Conservation (phyloP, 2,888 invertebrate genomes). For the Ceraclea dissimilis region DNA sequence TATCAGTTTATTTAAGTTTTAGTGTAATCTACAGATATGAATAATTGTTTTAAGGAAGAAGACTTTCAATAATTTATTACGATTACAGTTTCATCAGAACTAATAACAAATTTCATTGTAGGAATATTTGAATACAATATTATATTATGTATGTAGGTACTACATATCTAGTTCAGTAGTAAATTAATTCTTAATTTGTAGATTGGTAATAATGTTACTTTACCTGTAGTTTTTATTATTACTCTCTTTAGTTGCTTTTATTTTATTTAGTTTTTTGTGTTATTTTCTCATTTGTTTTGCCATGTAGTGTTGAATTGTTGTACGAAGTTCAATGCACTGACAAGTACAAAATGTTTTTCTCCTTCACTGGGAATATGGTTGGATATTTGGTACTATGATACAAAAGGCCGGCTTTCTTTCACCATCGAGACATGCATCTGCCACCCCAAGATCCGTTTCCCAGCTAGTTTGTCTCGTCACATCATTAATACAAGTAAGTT, state of each 20-base stretch:
- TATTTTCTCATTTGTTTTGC: constrained; percentile 4
- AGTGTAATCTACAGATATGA: too few species aligned
- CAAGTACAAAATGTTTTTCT: constrained; percentile 20
- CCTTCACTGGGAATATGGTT: constrained; percentile 8
- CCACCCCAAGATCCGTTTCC: constrained; percentile 24
- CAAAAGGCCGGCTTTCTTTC: constrained; percentile 24
- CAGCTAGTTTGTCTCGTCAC: constrained; percentile 23
- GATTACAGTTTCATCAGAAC: too few species aligned
- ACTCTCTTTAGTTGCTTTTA: not conserved
- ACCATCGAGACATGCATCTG: constrained; percentile 25
- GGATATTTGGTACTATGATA: constrained; percentile 6
- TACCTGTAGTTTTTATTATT: too few species aligned
- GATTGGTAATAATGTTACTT: too few species aligned
- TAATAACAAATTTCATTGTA: too few species aligned
- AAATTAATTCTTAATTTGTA: too few species aligned
- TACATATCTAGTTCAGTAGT: too few species aligned
- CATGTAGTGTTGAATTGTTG: constrained; percentile 5
- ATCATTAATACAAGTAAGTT: constrained; percentile 12
- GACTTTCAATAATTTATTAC: too few species aligned
- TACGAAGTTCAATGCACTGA: constrained; percentile 19
- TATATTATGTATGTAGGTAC: too few species aligned
- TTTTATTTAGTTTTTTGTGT: not conserved
- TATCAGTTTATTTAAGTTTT: too few species aligned
- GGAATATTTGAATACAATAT: too few species aligned
- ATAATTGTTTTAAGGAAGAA: too few species aligned